Conservation (phyloP, 2,113 vertebrate genomes). For the Anser cygnoides region DNA sequence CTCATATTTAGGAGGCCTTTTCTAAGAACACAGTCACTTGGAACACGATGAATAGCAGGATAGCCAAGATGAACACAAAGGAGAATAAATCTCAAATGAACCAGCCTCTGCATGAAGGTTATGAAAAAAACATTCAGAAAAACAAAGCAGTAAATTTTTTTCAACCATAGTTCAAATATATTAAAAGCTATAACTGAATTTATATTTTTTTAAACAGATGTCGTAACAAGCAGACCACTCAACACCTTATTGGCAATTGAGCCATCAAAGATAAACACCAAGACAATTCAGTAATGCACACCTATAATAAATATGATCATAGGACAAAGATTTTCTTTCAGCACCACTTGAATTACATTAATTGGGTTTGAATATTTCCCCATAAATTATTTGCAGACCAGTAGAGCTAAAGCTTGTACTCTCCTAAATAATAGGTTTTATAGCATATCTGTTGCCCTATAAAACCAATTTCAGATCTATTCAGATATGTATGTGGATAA, state of each 20-base stretch:
- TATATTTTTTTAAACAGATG: background rate
- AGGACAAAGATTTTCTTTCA: slow-evolving; percentile 5
- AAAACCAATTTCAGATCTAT: slow-evolving; percentile 20
- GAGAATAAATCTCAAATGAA: background rate
- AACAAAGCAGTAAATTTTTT: background rate
- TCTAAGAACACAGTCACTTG: background rate
- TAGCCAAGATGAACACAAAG: background rate
- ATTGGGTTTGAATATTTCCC: slow-evolving; percentile 12
- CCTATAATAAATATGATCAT: background rate
- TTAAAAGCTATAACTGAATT: background rate
- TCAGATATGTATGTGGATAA: background rate
- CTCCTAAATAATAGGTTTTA: background rate
- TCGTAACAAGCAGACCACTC: background rate
- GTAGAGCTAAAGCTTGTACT: background rate
- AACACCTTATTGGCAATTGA: background rate
- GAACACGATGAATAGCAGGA: background rate
- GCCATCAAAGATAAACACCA: background rate
- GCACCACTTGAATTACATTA: background rate
- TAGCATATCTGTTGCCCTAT: background rate
- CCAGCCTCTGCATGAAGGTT: background rate
- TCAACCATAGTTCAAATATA: background rate
- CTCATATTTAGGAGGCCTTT: background rate
- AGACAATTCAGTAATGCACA: background rate
- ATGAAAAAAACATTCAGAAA: background rate
- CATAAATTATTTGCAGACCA: background rate